phyloP scores from a whole-genome alignment of 1,140 invertebrate species.

The Physella acuta region DNA sequence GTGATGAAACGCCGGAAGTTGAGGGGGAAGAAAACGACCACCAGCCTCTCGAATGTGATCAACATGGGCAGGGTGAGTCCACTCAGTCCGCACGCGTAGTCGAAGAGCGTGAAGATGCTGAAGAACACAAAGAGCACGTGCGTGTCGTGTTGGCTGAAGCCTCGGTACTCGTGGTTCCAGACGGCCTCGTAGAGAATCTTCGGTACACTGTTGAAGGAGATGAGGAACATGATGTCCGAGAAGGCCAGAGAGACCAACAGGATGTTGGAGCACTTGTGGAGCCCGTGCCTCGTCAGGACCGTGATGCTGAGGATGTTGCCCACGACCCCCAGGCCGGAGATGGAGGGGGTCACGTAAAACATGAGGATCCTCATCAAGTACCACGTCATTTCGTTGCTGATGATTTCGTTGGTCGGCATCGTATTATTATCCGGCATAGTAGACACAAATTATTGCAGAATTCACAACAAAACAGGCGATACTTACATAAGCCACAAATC shows the following conservation, averaged over 20 bases:
- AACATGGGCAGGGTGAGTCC: neutral
- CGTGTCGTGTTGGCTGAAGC: too few species aligned
- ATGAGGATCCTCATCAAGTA: too few species aligned
- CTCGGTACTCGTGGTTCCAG: too few species aligned
- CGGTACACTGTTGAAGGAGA: neutral
- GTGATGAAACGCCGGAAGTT: slow-evolving; percentile 8
- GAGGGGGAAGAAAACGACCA: slow-evolving; percentile 12
- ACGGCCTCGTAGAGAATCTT: slow-evolving; percentile 1
- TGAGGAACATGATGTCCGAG: slow-evolving; percentile 7
- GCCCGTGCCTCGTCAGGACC: slow-evolving; percentile 5
- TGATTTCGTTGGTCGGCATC: too few species aligned
- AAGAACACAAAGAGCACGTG: too few species aligned
- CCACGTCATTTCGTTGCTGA: too few species aligned
- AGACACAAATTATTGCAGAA: too few species aligned
- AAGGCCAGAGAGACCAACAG: slow-evolving; percentile 6
- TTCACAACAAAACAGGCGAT: too few species aligned
- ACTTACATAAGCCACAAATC: too few species aligned
- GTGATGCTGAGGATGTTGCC: slow-evolving; percentile 7
- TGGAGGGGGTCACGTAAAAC: neutral
- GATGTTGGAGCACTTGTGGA: slow-evolving; percentile 17
- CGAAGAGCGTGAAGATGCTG: too few species aligned
- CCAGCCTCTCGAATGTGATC: slow-evolving; percentile 13
- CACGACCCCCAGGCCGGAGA: neutral
- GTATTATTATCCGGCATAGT: too few species aligned
- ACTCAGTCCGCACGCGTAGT: too few species aligned